A percentile compares a stretch with the other conserved stretches of the same genome.
phyloP scores from a whole-genome alignment of 2,888 invertebrate species.

The Hypercompe scribonia region DNA sequence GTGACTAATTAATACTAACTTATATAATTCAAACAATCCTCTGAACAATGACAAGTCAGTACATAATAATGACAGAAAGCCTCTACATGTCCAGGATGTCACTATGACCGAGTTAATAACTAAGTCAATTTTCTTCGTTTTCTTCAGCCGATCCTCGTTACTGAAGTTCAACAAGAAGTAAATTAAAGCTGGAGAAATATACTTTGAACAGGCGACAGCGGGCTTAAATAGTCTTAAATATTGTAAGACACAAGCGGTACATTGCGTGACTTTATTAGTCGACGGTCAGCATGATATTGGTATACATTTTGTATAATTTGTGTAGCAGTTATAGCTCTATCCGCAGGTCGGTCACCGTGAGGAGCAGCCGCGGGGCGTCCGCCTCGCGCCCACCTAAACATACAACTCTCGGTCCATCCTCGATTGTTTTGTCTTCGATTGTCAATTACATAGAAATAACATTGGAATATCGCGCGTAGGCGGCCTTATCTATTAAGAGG shows the following conservation, averaged over 20 bases:
- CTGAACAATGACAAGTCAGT: neutral
- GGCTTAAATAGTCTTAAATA: neutral
- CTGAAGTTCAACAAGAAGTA: neutral
- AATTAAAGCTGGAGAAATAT: neutral
- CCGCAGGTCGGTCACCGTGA: conserved; percentile 4
- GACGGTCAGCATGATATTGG: conserved; percentile 13
- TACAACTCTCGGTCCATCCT: conserved; percentile 19
- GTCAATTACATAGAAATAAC: conserved; percentile 47
- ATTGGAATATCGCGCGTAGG: conserved; percentile 58
- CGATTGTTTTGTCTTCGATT: conserved; percentile 41
- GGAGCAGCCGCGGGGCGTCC: conserved; percentile 18
- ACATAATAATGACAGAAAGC: neutral
- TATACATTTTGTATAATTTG: conserved; percentile 12
- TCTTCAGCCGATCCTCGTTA: too few species aligned
- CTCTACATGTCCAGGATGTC: neutral
- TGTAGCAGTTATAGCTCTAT: conserved; percentile 18
- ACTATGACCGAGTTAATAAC: neutral
- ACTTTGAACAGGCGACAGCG: neutral
- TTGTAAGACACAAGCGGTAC: conserved; percentile 7
- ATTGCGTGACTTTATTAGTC: conserved; percentile 17
- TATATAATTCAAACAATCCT: neutral
- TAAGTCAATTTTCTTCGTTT: neutral
- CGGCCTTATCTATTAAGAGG: conserved; percentile 67
- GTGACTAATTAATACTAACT: neutral
- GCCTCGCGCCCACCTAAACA: conserved; percentile 12